Percentiles rank a stretch among this genome's conserved stretches.
Evolutionary conservation across 2,888 invertebrate genomes (phyloP).

Genomic region (Stenodema calcarata): DNA sequence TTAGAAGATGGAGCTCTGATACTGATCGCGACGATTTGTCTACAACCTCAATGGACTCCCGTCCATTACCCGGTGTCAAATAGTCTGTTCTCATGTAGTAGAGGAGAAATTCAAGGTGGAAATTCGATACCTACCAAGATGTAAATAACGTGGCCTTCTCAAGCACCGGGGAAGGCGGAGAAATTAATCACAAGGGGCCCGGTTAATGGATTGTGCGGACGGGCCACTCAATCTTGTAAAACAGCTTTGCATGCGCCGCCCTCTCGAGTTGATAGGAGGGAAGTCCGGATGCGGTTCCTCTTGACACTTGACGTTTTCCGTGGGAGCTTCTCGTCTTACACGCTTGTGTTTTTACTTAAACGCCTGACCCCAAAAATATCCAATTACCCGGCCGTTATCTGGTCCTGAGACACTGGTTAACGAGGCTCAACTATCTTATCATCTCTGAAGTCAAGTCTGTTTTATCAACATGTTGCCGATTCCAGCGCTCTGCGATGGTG

Average conservation of each 20-base stretch:
- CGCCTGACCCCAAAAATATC: background rate
- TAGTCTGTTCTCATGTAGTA: background rate
- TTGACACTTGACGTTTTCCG: background rate
- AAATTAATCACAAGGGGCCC: background rate
- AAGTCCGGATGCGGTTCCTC: background rate
- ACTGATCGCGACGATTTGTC: background rate
- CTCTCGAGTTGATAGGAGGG: background rate
- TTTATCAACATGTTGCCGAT: background rate
- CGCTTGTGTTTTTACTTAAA: background rate
- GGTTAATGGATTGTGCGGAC: slow-evolving; percentile 28
- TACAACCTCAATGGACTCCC: background rate
- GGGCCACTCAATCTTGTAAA: slow-evolving; percentile 23
- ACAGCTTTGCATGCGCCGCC: background rate
- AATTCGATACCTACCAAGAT: background rate
- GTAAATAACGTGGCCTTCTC: background rate
- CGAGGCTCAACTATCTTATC: background rate
- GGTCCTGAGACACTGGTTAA: background rate
- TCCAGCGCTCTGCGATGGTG: too few relatives aligned
- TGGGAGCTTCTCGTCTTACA: background rate
- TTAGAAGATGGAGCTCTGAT: background rate
- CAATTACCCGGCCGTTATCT: background rate
- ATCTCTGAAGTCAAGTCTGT: background rate
- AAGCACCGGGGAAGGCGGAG: background rate
- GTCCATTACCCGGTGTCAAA: background rate
- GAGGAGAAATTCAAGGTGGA: background rate